Evolutionary conservation across 2,113 vertebrate species (phyloP).

Genomic region (Chaetops frenatus): DNA sequence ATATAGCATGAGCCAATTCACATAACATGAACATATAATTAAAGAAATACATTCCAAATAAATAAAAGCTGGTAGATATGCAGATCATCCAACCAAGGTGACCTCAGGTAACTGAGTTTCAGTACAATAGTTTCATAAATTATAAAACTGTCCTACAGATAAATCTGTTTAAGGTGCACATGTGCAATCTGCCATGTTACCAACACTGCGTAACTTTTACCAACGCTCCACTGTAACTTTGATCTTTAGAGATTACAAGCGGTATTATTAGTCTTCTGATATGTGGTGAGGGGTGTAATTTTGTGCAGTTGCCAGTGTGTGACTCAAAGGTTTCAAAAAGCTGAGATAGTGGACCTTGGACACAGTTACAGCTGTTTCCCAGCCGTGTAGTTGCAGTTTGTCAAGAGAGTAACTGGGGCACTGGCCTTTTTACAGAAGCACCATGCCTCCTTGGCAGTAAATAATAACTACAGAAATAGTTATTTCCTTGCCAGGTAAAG

Average conservation of each 20-base stretch:
- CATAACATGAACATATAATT: background rate
- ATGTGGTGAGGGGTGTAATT: background rate
- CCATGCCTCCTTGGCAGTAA: background rate
- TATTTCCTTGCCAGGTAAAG: background rate
- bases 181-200: background rate
- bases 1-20: background rate
- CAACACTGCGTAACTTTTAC: background rate
- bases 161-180: background rate
- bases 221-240: background rate
- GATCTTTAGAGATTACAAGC: constrained; percentile 1
- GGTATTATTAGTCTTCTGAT: constrained; percentile 13
- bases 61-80: background rate
- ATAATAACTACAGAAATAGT: background rate
- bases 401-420: background rate
- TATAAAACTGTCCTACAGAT: background rate
- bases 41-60: background rate
- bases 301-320: background rate
- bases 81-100: background rate
- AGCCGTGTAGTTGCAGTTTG: background rate
- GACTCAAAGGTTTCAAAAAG: constrained; percentile 10
- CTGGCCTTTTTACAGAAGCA: background rate
- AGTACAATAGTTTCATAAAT: background rate
- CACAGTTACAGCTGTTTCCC: background rate
- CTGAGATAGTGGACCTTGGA: background rate
- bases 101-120: background rate